phyloP scores from a whole-genome alignment of 1,140 invertebrate genomes.

The Capitella teleta region DNA sequence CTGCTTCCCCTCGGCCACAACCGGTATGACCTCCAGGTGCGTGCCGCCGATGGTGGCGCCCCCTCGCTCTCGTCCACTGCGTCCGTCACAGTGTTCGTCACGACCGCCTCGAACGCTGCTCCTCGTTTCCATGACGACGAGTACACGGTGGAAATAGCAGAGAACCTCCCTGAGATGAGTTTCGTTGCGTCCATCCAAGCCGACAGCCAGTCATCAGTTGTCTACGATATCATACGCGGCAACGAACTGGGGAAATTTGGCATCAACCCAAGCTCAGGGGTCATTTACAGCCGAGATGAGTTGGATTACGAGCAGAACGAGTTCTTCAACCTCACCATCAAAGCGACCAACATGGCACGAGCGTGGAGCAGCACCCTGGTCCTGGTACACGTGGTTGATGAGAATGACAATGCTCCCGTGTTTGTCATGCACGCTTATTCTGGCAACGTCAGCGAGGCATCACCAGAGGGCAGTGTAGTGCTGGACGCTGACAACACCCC shows the following conservation, averaged over 20 bases:
- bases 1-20: constrained; percentile 70
- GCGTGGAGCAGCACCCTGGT: constrained; percentile 28
- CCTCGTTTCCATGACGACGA: constrained; percentile 55
- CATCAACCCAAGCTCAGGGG: constrained; percentile 44
- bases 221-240: constrained; percentile 29
- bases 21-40: constrained; percentile 69
- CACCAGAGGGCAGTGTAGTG: constrained; percentile 59
- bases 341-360: constrained; percentile 72
- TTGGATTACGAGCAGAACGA: constrained; percentile 49
- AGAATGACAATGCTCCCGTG: constrained; percentile 71
- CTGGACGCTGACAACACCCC: constrained; percentile 49
- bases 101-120: constrained; percentile 77
- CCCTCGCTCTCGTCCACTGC: constrained; percentile 62
- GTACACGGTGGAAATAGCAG: constrained; percentile 66
- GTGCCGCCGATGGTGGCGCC: constrained; percentile 67
- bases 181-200: constrained; percentile 67
- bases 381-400: constrained; percentile 43
- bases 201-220: constrained; percentile 40
- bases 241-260: constrained; percentile 37
- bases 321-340: constrained; percentile 71
- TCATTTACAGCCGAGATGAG: constrained; percentile 31
- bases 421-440: constrained; percentile 58
- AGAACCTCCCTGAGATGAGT: constrained; percentile 67
- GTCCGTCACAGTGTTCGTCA: constrained; percentile 72
- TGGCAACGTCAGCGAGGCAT: constrained; percentile 60